A percentile compares a stretch with the other conserved stretches of the same genome.
Evolutionary conservation across 2,888 invertebrate genomes (phyloP).

Genomic region (Platycheirus rosarum): DNA sequence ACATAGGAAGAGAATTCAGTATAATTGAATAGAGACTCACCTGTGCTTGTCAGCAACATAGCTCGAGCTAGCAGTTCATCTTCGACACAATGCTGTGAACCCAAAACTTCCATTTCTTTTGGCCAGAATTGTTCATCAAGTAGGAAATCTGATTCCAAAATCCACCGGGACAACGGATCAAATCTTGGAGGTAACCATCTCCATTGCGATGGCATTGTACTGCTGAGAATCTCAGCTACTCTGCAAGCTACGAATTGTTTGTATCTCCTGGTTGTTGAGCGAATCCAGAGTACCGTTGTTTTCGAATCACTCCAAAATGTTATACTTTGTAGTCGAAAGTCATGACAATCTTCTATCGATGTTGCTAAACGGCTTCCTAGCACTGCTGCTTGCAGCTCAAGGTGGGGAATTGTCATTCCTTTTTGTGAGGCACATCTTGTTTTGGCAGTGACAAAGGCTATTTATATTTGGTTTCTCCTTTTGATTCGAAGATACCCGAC

Average conservation of each 20-base stretch:
- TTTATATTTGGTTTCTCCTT: conserved; percentile 37
- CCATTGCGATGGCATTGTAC: not conserved
- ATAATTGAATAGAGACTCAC: not conserved
- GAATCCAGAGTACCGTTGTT: conserved; percentile 72
- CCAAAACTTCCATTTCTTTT: not conserved
- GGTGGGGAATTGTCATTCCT: conserved; percentile 53
- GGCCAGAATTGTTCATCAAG: not conserved
- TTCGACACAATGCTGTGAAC: too few relatives aligned
- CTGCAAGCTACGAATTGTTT: conserved; percentile 53
- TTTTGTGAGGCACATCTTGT: conserved; percentile 53
- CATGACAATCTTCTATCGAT: conserved; percentile 29
- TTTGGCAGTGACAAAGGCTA: conserved; percentile 55
- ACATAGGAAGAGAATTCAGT: not conserved
- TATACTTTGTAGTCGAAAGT: conserved; percentile 14
- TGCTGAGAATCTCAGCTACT: conserved; percentile 51
- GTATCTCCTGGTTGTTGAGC: conserved; percentile 70
- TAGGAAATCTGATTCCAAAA: not conserved
- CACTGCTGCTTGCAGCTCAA: conserved; percentile 65
- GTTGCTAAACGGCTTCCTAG: conserved; percentile 48
- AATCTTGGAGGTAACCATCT: not conserved
- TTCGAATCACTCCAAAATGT: conserved; percentile 56
- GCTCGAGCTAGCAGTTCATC: not conserved
- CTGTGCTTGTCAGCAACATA: not conserved
- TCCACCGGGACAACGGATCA: not conserved
- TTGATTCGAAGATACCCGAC: conserved; percentile 12